Base-by-base conservation (phyloP, 64 coral and sea anemone species). In the Montipora cactus region DNA sequence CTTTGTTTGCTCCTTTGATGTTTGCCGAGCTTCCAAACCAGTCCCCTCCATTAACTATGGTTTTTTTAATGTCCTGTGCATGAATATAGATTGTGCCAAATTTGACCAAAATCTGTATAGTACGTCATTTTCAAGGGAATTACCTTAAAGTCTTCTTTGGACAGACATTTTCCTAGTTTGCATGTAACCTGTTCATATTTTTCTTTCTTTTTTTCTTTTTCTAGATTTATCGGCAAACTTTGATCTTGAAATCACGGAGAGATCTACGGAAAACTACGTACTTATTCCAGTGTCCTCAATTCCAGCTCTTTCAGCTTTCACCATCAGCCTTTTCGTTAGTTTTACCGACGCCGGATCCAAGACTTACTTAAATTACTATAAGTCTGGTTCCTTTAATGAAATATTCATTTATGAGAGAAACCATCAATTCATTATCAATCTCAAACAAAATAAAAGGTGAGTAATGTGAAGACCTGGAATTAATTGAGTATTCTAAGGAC, bases 291-390 rank as follows among this genome's bases (percentile, higher is more conserved):
- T 77, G 10, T 48, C 71, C 2, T 67, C 78, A 6, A 9, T 73
- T 8, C 83, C 75, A 44, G 64, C 66, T 20, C 79, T 96, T 16
- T n/a, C 21, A 13, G 85, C 78, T 12, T 93, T 96, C 49, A 96
- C 95, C 4, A 8, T 76, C 59, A 96, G 86, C 76, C 68, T 96
- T 10, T 93, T 93, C 50, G 95, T 89, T 59, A 96, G 88, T 44
- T 89, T 89, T 58, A 96, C 79, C 8, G 49, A 90, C 46, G 10
- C 47, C 75, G 87, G 69, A 0, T 50, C 93, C 49, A 79, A 79
- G 59, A 90, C 95, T 18, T 90, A 84, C 58, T 10, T 96, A 2
- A 93, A 87, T 1, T 96, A 96, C 13, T 91, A 75, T 57, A 69
- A 79, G 11, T 0, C 44, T 5, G 13, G 46, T 9, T 20, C 48